Evolutionary conservation across 2,113 vertebrate species (phyloP).

Genomic region (Fulmarus glacialis): DNA sequence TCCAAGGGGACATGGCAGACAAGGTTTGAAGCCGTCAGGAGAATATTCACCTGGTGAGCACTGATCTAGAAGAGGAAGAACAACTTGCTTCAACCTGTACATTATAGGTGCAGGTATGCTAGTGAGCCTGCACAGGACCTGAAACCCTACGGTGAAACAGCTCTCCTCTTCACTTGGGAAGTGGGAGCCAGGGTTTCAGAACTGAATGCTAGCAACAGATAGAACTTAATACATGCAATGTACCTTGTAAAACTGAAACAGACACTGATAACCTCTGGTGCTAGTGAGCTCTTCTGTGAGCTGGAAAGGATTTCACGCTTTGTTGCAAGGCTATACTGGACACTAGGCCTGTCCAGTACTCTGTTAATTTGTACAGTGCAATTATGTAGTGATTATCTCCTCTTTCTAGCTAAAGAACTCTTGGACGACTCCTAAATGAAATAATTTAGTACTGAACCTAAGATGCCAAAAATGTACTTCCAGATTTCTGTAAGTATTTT

Average conservation of each 20-base stretch:
- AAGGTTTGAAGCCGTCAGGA: conserved; percentile 88
- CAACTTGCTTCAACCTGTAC: background rate
- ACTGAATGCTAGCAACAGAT: background rate
- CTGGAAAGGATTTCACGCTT: background rate
- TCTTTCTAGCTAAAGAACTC: background rate
- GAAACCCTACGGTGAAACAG: background rate
- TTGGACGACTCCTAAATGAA: background rate
- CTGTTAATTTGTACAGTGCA: background rate
- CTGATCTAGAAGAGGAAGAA: conserved; percentile 77
- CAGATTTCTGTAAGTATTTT: background rate
- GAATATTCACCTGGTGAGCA: conserved; percentile 91
- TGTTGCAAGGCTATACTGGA: background rate
- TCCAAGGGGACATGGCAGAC: conserved; percentile 85
- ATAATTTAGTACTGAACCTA: background rate
- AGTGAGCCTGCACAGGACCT: background rate
- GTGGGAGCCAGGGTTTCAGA: background rate
- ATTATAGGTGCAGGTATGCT: fast-evolving
- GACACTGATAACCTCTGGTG: background rate
- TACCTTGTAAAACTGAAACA: background rate
- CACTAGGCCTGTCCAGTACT: background rate
- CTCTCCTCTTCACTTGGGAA: background rate
- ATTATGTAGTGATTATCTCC: background rate
- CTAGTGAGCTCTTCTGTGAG: background rate
- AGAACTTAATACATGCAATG: background rate
- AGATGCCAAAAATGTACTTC: background rate